Conservation (phyloP, 2,797 vertebrate genomes). For the Falco columbarius region DNA sequence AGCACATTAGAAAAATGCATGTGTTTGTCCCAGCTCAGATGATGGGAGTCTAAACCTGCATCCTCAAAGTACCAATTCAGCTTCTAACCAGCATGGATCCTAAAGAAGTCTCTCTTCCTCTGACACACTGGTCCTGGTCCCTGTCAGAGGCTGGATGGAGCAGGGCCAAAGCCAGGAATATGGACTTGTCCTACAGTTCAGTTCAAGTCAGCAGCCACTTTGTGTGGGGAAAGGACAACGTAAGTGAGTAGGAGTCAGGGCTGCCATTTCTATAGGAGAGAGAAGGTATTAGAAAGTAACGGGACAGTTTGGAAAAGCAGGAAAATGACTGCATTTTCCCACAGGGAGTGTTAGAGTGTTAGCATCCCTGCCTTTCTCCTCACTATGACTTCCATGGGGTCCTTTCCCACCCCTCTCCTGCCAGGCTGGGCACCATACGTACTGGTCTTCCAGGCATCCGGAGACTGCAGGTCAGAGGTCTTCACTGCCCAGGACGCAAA, state of each 20-base stretch:
- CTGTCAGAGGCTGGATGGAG: neutral
- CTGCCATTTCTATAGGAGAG: neutral
- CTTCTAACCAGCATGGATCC: neutral
- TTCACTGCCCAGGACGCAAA: constrained; percentile 96
- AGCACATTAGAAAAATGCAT: fast-evolving
- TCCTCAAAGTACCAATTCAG: fast-evolving
- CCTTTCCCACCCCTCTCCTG: neutral
- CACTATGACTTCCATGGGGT: fast-evolving
- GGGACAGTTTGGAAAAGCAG: neutral
- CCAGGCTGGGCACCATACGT: neutral
- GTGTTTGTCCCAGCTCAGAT: neutral
- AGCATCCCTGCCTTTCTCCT: neutral
- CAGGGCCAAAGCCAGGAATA: neutral
- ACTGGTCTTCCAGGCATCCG: constrained; percentile 96
- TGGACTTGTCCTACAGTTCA: neutral
- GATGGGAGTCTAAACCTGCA: neutral
- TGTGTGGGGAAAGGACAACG: fast-evolving
- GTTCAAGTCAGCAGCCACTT: neutral
- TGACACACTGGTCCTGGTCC: neutral
- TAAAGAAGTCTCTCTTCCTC: neutral
- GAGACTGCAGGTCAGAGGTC: constrained; percentile 87
- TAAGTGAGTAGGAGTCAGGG: fast-evolving
- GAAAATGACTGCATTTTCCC: neutral
- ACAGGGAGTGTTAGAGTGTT: neutral
- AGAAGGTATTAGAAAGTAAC: neutral